Base-by-base conservation (phyloP, 2,888 invertebrate genomes). In the Himalopsyche anomala region DNA sequence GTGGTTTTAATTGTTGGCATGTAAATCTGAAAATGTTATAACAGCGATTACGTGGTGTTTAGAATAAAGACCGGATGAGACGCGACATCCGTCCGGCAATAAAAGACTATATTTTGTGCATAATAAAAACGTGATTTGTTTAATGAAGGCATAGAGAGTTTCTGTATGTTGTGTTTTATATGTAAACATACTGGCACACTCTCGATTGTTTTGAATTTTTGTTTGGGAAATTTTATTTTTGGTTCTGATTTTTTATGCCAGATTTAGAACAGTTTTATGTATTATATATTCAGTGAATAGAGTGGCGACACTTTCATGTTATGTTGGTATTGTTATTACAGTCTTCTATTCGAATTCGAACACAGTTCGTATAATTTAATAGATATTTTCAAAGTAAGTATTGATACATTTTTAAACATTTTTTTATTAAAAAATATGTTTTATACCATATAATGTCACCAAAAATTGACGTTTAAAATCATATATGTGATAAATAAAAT, bases 21-120 rank as follows among this genome's bases (percentile, higher is more conserved):
- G 9, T 19, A 19, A 19, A 62, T 6, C 28, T 62, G 62, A 62
- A 62, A 62, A 62, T 19, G 62, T 62, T 62, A 62, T 19, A 28
- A 62, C 19, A 62, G 15, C 28, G 5, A 62, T 62, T 62, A 62
- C 62, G 62, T 19, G 19, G n/a, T 62, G 62, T 62, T 19, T 62
- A 19, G 62, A 62, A 62, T 62, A 62, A n/a, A 62, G 28, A 11
- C 62, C 62, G 62, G 62, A 62, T 62, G 28, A 62, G 19, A 62
- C 62, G 62, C 62, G n/a, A 62, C 28, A 19, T 62, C 62, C 62
- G 62, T 62, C 62, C 62, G 62, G 62, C 19, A 62, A 62, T 62
- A 62, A 62, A 62, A 62, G 28, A 62, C 62, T 62, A 62, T 19
- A 62, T 62, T 19, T 62, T 62, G 28, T 62, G 62, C 19, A 62